Conservation (phyloP, 2,113 vertebrate genomes). For the Ornithorhynchus anatinus region DNA sequence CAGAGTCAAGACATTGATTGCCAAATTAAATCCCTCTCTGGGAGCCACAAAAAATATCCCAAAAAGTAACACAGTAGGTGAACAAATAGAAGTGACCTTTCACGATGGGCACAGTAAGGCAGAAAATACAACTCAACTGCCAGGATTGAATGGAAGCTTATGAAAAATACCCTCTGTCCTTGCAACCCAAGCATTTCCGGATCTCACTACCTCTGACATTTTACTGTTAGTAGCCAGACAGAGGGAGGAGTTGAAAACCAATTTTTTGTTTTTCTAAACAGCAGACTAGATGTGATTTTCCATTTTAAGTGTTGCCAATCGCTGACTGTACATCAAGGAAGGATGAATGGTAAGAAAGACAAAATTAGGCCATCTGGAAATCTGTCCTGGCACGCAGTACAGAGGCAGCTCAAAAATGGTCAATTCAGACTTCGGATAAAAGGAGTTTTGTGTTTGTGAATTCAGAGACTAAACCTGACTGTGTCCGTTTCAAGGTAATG, state of each 20-base stretch:
- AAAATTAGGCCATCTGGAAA: slow-evolving; percentile 5
- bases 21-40: background rate
- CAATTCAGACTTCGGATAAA: slow-evolving; percentile 20
- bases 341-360: slow-evolving; percentile 25
- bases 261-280: background rate
- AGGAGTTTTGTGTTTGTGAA: background rate
- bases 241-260: background rate
- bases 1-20: background rate
- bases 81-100: slow-evolving; percentile 38
- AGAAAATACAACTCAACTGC: background rate
- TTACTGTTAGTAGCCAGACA: background rate
- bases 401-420: slow-evolving; percentile 15
- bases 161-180: slow-evolving; percentile 7
- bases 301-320: background rate
- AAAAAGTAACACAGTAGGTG: background rate
- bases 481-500: background rate
- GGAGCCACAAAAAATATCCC: background rate
- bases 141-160: slow-evolving; percentile 5
- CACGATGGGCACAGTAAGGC: background rate
- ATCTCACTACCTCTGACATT: background rate
- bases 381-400: slow-evolving; percentile 2
- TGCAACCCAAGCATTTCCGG: background rate
- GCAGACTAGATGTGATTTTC: background rate
- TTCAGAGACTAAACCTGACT: slow-evolving; percentile 14
- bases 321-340: background rate